Percentiles rank a stretch among this genome's conserved stretches.
Evolutionary conservation across 2,797 vertebrate species (phyloP).

Genomic region (Phoxinus dragarum): DNA sequence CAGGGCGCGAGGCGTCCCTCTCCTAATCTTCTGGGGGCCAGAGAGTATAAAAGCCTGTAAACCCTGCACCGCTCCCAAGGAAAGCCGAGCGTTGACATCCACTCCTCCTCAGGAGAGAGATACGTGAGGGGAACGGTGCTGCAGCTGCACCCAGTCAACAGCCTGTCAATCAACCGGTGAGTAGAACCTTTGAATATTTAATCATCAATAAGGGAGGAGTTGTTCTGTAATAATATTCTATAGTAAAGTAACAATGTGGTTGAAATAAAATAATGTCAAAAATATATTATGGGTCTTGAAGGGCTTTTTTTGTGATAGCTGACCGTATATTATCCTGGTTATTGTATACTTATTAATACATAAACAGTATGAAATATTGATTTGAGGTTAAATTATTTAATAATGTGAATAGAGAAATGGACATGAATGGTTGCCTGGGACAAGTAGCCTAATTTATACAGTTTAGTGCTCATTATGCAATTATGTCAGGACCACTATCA

Average conservation of each 20-base stretch:
- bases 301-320: neutral
- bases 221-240: neutral
- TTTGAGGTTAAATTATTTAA: neutral
- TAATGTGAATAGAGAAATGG: neutral
- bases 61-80: conserved; percentile 65
- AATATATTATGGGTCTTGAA: neutral
- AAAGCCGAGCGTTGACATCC: conserved; percentile 67
- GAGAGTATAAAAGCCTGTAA: conserved; percentile 75
- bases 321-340: neutral
- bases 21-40: conserved; percentile 78
- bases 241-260: neutral
- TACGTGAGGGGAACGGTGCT: conserved; percentile 53
- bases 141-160: conserved; percentile 50
- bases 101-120: conserved; percentile 61
- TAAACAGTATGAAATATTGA: neutral
- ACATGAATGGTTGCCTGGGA: neutral
- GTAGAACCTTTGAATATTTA: conserved; percentile 57
- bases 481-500: too few species aligned
- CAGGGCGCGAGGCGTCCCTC: conserved; percentile 59
- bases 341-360: neutral
- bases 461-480: neutral
- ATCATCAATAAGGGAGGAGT: neutral
- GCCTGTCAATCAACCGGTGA: conserved; percentile 68
- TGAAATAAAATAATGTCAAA: neutral
- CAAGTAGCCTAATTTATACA: neutral